Evolutionary conservation across 2,113 vertebrate species (phyloP), one percentile per base, ranked within the genome.

Genomic region (Silurus glanis): DNA sequence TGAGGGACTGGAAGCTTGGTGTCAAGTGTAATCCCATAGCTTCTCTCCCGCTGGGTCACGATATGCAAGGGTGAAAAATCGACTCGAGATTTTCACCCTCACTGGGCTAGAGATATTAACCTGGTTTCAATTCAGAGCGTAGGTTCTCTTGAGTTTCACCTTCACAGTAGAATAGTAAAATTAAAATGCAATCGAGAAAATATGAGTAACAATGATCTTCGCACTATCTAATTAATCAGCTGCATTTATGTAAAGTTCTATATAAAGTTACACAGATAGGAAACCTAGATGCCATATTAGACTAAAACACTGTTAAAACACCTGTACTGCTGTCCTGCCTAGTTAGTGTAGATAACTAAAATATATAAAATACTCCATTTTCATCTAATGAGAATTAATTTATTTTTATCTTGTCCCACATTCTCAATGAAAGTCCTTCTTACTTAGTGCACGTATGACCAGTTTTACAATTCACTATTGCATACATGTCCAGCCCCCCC

Each of bases 1-100:
- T 72, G 55, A 82, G 79, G 79, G 79, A 85, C 78, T 75, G 25
- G 49, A 69, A 64, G 61, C 78, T 28, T 28, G 51, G 56, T 28
- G 45, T 37, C 80, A 45, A 83, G n/a, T 47, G 5, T 55, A 71
- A 88, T 83, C 72, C 81, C 47, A 69, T 28, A 86, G 58, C 59
- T 45, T n/a, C 28, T 62, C 58, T 67, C 16, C 51, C 23, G 78
- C 58, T 67, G 53, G 21, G 8, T 47, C 67, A 64, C 49, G 71
- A 45, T 37, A 45, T 49, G 23, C 13, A 7, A 13, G 37, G 6
- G 28, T 28, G 67, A 69, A 55, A 28, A 59, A 61, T 64, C 2
- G 9, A 61, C 21, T 14, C 9, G 61, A 67, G 14, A 13, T 6
- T 78, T 76, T 83, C 0, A n/a, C n/a, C n/a, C n/a, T n/a, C n/a